These are phyloP conservation scores for Troides oblongomaculatus DNA, from an alignment of 2,888 invertebrate species.

Conservation along the genomic window DNA sequence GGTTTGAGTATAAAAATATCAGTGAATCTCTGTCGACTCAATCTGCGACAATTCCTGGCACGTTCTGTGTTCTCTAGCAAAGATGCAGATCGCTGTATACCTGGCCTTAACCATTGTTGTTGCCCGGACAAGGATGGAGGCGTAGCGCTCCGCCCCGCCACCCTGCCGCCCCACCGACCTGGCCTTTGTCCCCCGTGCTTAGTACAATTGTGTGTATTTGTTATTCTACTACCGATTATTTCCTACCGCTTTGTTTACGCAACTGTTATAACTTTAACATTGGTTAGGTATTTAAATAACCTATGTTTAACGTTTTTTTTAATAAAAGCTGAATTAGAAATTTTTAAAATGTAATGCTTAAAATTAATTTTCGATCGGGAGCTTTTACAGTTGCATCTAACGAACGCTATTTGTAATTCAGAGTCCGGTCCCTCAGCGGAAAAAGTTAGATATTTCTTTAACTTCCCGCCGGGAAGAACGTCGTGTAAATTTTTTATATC, in stretches of 20 bases:
- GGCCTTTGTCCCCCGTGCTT: conserved; percentile 53
- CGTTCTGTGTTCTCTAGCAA: conserved; percentile 33
- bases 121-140: conserved; percentile 57
- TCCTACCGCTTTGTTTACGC: conserved; percentile 61
- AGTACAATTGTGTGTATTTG: conserved; percentile 52
- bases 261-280: conserved; percentile 40
- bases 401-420: not conserved
- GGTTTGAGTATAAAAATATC: not conserved
- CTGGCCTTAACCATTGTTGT: conserved; percentile 58
- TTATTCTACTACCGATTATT: conserved; percentile 37
- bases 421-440: conserved; percentile 1
- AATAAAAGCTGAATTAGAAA: not conserved
- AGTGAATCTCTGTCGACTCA: conserved; percentile 4
- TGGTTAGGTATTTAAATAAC: not conserved
- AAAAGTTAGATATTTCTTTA: not conserved
- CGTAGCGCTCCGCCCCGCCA: conserved; percentile 67
- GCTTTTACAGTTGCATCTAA: not conserved
- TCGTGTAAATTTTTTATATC: not conserved
- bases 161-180: conserved; percentile 39
- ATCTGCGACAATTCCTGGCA: conserved; percentile 13
- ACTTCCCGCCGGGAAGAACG: not conserved
- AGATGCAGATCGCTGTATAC: conserved; percentile 63
- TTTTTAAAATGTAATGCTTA: not conserved
- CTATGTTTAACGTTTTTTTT: not conserved
- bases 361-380: not conserved